Base-by-base conservation (phyloP, 2,797 vertebrate species). In the Cuniculus paca region DNA sequence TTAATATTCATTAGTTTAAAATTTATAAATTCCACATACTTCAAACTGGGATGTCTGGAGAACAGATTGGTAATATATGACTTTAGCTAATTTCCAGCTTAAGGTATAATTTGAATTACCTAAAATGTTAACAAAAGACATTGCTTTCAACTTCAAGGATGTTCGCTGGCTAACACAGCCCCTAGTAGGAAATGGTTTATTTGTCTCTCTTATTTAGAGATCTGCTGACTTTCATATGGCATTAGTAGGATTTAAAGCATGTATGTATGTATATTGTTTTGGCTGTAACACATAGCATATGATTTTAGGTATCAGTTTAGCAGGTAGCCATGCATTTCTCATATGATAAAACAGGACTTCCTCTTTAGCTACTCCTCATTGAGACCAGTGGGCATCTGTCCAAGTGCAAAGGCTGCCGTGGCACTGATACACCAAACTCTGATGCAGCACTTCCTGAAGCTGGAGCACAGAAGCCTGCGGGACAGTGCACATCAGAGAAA, bases 81-180 rank as follows among this genome's bases (percentile, higher is more conserved):
- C 70, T 90, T 82, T 85, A 54, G 16, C 20, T 75, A 31, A 84
- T 65, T 79, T 83, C n/a, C 77, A 52, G 22, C n/a, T 34, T 94
- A 24, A 9, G 1, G 0, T 72, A 19, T 86, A 74, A 42, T 89
- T 85, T 85, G 56, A 14, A 52, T 91, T 88, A 39, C 31, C 52
- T 92, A 75, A 89, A 61, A 83, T 65, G 31, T 10, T 82, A 95
- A 75, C 5, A 28, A 82, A 95, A 91, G 6, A 70, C 9, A 42
- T 79, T 61, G 36, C 58, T 63, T 90, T 75, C 54, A 88, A 14
- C 12, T 68, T 82, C 20, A 75, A 34, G 48, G 72, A 60, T 19
- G 24, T 52, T 56, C 22, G 19, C 60, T 85, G 28, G 6, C 20
- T 79, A 31, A 92, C 1, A 77, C 42, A 28, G 36, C 19, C 24